phyloP scores from a whole-genome alignment of 2,113 vertebrate genomes.

The Archocentrus centrarchus region DNA sequence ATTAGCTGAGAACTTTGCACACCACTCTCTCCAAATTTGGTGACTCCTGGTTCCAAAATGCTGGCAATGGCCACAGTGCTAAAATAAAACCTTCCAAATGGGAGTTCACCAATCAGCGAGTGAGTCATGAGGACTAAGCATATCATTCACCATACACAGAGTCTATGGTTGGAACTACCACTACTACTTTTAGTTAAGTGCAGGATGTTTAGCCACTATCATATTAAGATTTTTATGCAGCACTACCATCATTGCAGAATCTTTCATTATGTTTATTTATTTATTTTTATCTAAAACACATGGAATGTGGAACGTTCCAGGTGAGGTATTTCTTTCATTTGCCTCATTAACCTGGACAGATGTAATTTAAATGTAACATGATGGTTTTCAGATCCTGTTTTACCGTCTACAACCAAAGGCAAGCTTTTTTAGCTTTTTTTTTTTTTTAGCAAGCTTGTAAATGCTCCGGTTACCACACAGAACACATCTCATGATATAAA shows the following conservation, averaged over 20 bases:
- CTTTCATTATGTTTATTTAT: neutral
- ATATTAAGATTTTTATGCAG: neutral
- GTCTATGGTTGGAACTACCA: neutral
- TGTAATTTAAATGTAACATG: neutral
- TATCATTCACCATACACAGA: neutral
- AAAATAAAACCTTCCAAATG: neutral
- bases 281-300: neutral
- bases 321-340: neutral
- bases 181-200: neutral
- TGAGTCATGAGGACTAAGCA: neutral
- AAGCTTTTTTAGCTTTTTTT: too few species aligned
- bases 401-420: neutral
- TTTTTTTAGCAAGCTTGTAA: neutral
- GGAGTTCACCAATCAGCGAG: neutral
- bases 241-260: neutral
- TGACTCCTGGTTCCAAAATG: neutral
- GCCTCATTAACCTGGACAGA: neutral
- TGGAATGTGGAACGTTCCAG: neutral
- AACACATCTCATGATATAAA: slow-evolving; percentile 10
- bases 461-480: slow-evolving; percentile 14
- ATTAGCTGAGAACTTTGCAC: neutral
- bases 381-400: neutral
- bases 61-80: neutral
- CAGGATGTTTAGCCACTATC: neutral
- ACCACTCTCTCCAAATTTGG: neutral